Percentiles rank a stretch among this genome's conserved stretches.
phyloP scores from a whole-genome alignment of 2,797 vertebrate species.

The Diplodus puntazzo region DNA sequence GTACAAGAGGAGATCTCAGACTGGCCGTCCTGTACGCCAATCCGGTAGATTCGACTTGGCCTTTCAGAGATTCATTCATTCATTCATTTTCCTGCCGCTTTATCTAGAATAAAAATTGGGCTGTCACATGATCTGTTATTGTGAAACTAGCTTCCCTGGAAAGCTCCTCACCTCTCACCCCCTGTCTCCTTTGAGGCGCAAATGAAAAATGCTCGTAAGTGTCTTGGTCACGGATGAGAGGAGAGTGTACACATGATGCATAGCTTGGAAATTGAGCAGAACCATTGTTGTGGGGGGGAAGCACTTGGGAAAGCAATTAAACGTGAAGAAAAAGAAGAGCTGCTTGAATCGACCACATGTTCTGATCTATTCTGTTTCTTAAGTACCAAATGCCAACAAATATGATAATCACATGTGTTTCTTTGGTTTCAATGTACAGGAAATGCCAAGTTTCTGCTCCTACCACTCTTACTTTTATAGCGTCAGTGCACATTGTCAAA shows the following conservation, averaged over 20 bases:
- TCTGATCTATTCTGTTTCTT: not conserved
- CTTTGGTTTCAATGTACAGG: not conserved
- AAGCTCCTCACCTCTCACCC: not conserved
- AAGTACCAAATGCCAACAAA: not conserved
- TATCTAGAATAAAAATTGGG: no score
- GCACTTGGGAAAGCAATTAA: not conserved
- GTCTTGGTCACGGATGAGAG: not conserved
- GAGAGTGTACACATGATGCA: not conserved
- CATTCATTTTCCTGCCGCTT: no score
- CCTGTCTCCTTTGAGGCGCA: not conserved
- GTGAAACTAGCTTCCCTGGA: not conserved
- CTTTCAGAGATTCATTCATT: no score
- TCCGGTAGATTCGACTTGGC: no score
- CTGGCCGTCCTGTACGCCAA: no score
- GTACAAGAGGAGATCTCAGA: no score
- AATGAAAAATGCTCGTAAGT: not conserved
- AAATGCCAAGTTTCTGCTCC: not conserved
- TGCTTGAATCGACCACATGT: not conserved
- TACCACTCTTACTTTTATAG: conserved; percentile 10
- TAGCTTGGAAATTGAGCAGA: not conserved
- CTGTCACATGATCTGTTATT: not conserved
- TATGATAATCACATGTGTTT: not conserved
- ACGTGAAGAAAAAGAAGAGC: not conserved
- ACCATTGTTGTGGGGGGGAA: not conserved
- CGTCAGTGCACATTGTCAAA: not conserved